Evolutionary conservation across 1,140 invertebrate species (phyloP).

Genomic region (Cotesia typhae): DNA sequence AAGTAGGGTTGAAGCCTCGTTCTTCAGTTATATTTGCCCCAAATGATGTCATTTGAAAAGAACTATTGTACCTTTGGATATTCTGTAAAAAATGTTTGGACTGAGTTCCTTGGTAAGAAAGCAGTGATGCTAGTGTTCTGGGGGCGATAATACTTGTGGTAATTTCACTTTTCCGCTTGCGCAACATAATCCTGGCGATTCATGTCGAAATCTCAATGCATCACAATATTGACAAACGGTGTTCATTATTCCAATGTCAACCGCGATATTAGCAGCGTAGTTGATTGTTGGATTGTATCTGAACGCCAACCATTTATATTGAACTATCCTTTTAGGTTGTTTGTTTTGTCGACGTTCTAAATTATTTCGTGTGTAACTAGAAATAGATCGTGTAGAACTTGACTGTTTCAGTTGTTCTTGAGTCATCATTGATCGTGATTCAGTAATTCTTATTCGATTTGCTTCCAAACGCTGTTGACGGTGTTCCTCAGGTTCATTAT

Average conservation of each 20-base stretch:
- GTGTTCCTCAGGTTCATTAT: no score
- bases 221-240: constrained; percentile 54
- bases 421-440: no score
- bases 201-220: constrained; percentile 55
- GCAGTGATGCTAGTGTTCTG: constrained; percentile 49
- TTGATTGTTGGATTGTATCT: no score
- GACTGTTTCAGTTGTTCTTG: no score
- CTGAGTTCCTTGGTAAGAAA: constrained; percentile 53
- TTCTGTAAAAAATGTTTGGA: constrained; percentile 51
- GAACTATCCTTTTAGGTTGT: no score
- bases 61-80: constrained; percentile 42
- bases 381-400: no score
- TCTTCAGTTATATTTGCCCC: constrained; percentile 39
- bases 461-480: no score
- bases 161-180: constrained; percentile 54
- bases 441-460: no score
- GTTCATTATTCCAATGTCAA: constrained; percentile 50
- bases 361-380: no score
- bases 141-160: constrained; percentile 45
- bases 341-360: no score
- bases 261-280: constrained; percentile 1
- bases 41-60: constrained; percentile 47
- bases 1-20: constrained; percentile 41
- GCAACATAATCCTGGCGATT: constrained; percentile 58
- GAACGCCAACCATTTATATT: no score